Evolutionary conservation across 2,113 vertebrate genomes (phyloP).

Genomic region (Chaetops frenatus): DNA sequence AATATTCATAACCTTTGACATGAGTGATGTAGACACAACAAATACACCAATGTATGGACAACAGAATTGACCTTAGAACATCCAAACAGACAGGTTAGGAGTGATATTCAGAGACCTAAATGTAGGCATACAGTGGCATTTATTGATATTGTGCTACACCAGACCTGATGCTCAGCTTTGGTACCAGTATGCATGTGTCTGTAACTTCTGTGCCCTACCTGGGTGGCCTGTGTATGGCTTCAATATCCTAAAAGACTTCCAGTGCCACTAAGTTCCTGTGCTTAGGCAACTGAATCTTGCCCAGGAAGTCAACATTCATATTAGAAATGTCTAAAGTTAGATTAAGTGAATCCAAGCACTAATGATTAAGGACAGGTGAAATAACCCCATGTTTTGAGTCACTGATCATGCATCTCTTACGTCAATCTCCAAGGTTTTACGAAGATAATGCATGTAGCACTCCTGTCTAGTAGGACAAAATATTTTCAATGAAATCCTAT

Average conservation of each 20-base stretch:
- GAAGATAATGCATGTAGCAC: background rate
- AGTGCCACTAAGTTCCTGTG: background rate
- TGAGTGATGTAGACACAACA: background rate
- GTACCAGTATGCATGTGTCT: background rate
- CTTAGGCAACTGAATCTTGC: background rate
- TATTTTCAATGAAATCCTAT: background rate
- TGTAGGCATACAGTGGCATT: background rate
- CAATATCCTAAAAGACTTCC: background rate
- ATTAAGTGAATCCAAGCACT: background rate
- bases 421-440: background rate
- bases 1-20: background rate
- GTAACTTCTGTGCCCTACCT: background rate
- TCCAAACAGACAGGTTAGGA: background rate
- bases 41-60: background rate
- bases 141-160: background rate
- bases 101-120: background rate
- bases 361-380: constrained; percentile 11
- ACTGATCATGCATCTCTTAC: background rate
- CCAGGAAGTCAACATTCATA: background rate
- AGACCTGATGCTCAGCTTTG: background rate
- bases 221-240: background rate
- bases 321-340: background rate
- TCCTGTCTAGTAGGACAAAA: background rate
- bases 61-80: background rate
- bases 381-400: constrained; percentile 12